These are phyloP conservation scores for Drosophila setosimentum DNA, from an alignment of 2,888 invertebrate genomes.

Conservation along the genomic window DNA sequence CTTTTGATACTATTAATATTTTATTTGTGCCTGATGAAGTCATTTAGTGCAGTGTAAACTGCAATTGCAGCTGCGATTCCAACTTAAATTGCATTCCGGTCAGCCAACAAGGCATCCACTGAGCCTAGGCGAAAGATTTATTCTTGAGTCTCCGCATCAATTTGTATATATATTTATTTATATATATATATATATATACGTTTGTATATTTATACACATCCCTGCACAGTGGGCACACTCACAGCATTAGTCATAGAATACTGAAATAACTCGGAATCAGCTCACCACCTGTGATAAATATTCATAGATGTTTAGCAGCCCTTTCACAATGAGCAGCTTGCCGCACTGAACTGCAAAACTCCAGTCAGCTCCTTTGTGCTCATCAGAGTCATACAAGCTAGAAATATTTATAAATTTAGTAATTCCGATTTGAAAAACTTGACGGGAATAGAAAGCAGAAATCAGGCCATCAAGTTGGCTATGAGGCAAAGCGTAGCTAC, in stretches of 20 bases:
- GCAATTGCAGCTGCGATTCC: constrained; percentile 10
- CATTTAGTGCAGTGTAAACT: constrained; percentile 46
- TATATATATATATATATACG: no score
- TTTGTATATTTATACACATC: not conserved
- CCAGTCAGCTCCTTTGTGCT: not conserved
- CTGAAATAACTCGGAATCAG: no score
- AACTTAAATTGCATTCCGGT: not conserved
- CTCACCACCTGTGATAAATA: no score
- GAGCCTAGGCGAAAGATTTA: constrained; percentile 40
- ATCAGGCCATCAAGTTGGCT: not conserved
- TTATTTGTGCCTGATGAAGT: constrained; percentile 71
- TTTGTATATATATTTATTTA: constrained; percentile 1
- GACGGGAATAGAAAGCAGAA: not conserved
- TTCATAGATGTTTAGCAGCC: no score
- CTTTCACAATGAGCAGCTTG: not conserved
- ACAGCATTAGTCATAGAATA: not conserved
- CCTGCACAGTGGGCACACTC: not conserved
- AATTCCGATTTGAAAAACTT: not conserved
- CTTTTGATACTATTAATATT: constrained; percentile 72
- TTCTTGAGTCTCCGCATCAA: constrained; percentile 22
- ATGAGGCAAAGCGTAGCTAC: not conserved
- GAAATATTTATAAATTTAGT: not conserved
- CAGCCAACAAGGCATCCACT: constrained; percentile 3
- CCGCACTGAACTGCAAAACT: not conserved
- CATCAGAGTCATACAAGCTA: not conserved